Conservation (phyloP, 23 tunicate species). For the Styela plicata region DNA sequence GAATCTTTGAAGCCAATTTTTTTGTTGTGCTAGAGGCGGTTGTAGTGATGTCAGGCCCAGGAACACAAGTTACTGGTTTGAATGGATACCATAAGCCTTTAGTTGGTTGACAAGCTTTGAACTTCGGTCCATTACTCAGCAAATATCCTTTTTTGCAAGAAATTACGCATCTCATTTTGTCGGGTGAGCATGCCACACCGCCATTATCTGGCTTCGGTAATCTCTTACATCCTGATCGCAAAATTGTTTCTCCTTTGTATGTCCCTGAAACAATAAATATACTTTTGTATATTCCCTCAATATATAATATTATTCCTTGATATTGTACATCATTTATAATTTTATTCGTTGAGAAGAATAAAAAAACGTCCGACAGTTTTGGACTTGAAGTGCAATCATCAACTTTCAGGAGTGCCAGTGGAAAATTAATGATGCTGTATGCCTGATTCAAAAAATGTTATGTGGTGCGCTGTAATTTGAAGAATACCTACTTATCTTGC, state of each 20-base stretch:
- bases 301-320: too few relatives aligned
- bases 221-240: conserved; percentile 10
- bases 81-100: conserved; percentile 12
- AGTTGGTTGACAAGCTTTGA: not conserved
- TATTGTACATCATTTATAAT: too few relatives aligned
- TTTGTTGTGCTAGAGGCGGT: not conserved
- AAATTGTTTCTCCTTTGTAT: not conserved
- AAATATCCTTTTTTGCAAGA: not conserved
- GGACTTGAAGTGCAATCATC: too few relatives aligned
- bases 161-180: not conserved
- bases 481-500: too few relatives aligned
- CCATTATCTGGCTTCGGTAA: not conserved
- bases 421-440: too few relatives aligned
- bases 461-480: too few relatives aligned
- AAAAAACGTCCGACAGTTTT: too few relatives aligned
- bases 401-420: too few relatives aligned
- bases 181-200: not conserved
- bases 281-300: too few relatives aligned
- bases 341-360: too few relatives aligned
- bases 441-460: too few relatives aligned
- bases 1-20: not conserved
- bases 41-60: not conserved
- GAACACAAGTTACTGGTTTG: not conserved
- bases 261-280: conserved; percentile 14
- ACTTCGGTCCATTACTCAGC: not conserved